phyloP scores from a whole-genome alignment of 2,797 vertebrate genomes.

The Gambusia yucatana region DNA sequence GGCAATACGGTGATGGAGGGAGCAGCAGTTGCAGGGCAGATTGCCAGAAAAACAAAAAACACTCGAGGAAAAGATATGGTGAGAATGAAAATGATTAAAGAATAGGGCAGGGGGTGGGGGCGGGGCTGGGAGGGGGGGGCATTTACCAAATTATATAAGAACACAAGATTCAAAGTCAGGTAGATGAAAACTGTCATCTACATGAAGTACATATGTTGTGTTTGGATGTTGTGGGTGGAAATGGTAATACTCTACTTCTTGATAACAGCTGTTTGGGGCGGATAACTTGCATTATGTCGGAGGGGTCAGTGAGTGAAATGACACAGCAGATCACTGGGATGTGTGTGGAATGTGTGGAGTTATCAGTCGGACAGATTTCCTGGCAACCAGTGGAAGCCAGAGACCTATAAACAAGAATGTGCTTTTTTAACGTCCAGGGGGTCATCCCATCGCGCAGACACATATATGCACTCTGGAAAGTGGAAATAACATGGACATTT shows the following conservation, averaged over 20 bases:
- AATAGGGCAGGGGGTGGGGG: no score
- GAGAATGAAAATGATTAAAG: constrained; percentile 37
- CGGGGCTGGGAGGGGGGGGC: neutral
- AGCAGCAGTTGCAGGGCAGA: constrained; percentile 74
- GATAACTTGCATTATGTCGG: constrained; percentile 19
- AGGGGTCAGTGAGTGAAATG: constrained; percentile 27
- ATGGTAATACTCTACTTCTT: neutral
- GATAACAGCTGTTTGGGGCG: constrained; percentile 28
- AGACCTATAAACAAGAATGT: constrained; percentile 40
- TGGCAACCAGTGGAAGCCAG: constrained; percentile 29
- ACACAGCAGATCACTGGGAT: constrained; percentile 41
- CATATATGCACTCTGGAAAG: constrained; percentile 2
- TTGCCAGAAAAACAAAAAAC: constrained; percentile 59
- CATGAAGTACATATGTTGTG: neutral
- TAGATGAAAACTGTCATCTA: neutral
- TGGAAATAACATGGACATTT: neutral
- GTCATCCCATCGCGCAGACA: constrained; percentile 25
- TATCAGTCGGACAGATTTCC: constrained; percentile 54
- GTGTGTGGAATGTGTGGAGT: constrained; percentile 39
- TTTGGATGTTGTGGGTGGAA: neutral
- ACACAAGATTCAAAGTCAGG: constrained; percentile 6
- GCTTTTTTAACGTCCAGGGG: constrained; percentile 40
- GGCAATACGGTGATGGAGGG: constrained; percentile 71
- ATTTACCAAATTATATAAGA: constrained; percentile 4
- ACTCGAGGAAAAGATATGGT: constrained; percentile 40